Conservation (phyloP, 2,797 vertebrate species). For the Xerus rutilus region DNA sequence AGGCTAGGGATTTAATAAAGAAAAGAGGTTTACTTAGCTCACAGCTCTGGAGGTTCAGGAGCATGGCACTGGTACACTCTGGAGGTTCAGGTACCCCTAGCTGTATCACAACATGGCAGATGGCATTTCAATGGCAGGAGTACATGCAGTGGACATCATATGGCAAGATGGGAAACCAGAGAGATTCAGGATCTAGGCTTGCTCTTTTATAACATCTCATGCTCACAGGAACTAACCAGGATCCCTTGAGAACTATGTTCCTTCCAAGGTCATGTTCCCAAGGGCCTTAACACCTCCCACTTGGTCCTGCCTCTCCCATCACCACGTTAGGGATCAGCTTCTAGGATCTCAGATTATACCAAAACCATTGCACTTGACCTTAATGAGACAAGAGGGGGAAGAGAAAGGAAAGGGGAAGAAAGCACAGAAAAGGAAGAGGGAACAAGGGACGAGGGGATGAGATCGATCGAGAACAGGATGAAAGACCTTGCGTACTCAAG, state of each 20-base stretch:
- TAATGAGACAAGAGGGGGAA: not conserved
- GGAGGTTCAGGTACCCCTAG: not conserved
- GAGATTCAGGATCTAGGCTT: not conserved
- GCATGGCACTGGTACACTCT: no score
- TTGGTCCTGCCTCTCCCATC: not conserved
- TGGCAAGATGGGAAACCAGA: not conserved
- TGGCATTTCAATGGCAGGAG: not conserved
- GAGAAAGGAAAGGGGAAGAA: not conserved
- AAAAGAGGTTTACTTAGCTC: not conserved
- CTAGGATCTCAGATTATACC: not conserved
- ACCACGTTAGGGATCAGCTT: not conserved
- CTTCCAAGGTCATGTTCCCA: no score
- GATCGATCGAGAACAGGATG: no score
- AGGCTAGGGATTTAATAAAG: not conserved
- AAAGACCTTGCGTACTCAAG: fast-evolving
- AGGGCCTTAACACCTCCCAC: not conserved
- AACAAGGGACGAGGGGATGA: no score
- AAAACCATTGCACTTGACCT: not conserved
- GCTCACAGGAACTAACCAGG: not conserved
- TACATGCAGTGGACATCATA: no score
- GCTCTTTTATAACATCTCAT: not conserved
- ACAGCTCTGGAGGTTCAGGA: not conserved
- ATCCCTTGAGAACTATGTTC: not conserved
- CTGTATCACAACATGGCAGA: not conserved
- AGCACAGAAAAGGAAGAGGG: not conserved